Base-by-base conservation (phyloP, 2,888 invertebrate genomes). In the Cryptops parisi region DNA sequence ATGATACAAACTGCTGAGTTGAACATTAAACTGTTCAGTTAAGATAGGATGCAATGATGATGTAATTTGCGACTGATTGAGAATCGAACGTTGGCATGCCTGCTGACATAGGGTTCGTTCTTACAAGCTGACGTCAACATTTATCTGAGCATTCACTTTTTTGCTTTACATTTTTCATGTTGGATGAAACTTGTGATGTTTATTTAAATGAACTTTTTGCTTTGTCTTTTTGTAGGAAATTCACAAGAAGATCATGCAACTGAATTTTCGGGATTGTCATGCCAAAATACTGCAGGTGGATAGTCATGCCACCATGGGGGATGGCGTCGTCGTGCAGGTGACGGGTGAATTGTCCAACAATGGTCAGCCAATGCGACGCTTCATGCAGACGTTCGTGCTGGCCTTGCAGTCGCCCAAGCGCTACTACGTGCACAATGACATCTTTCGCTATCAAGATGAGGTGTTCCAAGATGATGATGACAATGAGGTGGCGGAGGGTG, bases 341-440 rank as follows among this genome's bases (percentile, higher is more conserved):
- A 90, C 91, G 58, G 96, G 96, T 53, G 96, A 97, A 72, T 74
- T 97, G 62, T 91, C 91, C 54, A 96, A 94, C 72, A 89, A 87
- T 67, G 93, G 93, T 15, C 84, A 90, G 68, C 93, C 93, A 52
- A 93, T 94, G 93, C 80, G 96, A 23, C 84, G 94, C 54, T 97
- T 97, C 74, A 93, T 94, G 68, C 96, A 97, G 75, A 96, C 96
- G 0, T 90, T 97, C 74, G 94, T 97, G 54, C 74, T 97, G 69
- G 94, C 89, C 57, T 84, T 90, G 57, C 93, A 94, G 73, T 84
- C 88, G 54, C 91, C 94, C 55, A 94, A 91, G 76, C 91, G 93
- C 74, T 97, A 93, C 75, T 97, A 96, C 70, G 96, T 97, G 57
- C 91, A 93, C 72, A 97, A 97, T 72, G 96, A 97, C 73, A 96